Percentiles rank a stretch among this genome's conserved stretches.
These are phyloP conservation scores for human DNA, from an alignment of 2,113 vertebrate genomes.

Conservation along the genomic window GRCh38 chr7:22586001-22586500, in stretches of 20 bases:
- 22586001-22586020: background rate
- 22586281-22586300: background rate
- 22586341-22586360: background rate
- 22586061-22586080: background rate
- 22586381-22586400: background rate
- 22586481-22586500: too few species aligned
- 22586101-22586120: background rate
- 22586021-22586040: background rate
- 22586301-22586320: background rate
- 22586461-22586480: background rate
- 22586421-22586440: background rate
- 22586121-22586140: background rate
- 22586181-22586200: too few species aligned
- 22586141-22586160: background rate
- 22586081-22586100: background rate
- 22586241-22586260: background rate
- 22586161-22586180: background rate
- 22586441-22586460: background rate
- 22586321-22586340: background rate
- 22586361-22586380: background rate
- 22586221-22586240: background rate
- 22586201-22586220: background rate
- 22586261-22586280: background rate
- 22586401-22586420: background rate
- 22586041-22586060: background rate